phyloP scores from a whole-genome alignment of 2,888 invertebrate species.

The Molorchus minor region DNA sequence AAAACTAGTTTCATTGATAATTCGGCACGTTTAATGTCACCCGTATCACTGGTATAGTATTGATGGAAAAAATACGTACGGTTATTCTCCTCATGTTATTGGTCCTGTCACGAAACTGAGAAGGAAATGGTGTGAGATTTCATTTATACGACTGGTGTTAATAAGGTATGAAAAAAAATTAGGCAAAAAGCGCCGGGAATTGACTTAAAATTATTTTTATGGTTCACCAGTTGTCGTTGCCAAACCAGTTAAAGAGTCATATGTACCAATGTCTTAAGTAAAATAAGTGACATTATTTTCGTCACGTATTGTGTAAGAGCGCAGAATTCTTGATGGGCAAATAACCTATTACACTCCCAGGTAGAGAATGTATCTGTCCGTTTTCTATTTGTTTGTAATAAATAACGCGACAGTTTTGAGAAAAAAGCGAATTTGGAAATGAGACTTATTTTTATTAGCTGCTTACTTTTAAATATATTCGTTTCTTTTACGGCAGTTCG shows the following conservation, averaged over 20 bases:
- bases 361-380: neutral
- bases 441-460: neutral
- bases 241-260: neutral
- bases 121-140: neutral
- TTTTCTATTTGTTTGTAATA: neutral
- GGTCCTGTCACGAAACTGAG: neutral
- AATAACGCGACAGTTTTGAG: neutral
- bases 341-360: neutral
- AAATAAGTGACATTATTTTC: slow-evolving; percentile 1
- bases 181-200: slow-evolving; percentile 4
- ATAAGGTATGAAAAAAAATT: slow-evolving; percentile 2
- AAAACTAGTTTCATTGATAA: too few relatives aligned
- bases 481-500: too few relatives aligned
- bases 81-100: neutral
- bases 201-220: slow-evolving; percentile 9
- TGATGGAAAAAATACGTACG: neutral
- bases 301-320: neutral
- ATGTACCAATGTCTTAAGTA: neutral
- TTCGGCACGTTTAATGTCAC: neutral
- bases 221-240: neutral
- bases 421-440: neutral
- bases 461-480: neutral
- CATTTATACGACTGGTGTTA: neutral
- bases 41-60: neutral
- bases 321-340: neutral